Evolutionary conservation across 2,113 vertebrate genomes (phyloP), one percentile per base, ranked within the genome.

Genomic region (Chionomys nivalis): DNA sequence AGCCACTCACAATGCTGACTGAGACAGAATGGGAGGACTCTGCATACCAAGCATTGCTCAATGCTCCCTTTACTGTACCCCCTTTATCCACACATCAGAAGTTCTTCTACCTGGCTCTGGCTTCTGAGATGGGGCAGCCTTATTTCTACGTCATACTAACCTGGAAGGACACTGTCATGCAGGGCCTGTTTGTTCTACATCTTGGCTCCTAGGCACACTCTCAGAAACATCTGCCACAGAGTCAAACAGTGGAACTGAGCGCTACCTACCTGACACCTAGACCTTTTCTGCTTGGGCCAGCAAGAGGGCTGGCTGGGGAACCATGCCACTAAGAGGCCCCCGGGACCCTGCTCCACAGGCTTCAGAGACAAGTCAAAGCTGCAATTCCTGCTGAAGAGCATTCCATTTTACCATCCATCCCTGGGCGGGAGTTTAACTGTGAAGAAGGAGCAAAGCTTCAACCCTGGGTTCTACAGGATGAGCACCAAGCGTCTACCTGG

Each of bases 91-190:
- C 0, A 0, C 0, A 23, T 39, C 2, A 5, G 8, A 13, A 72
- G 14, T 16, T n/a, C 7, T 36, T n/a, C 21, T 13, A 8, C 49
- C 78, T 19, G 52, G 14, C 21, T 10, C 21, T 5, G 49, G 82
- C 0, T 0, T 28, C 17, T 7, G 5, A 58, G 75, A 16, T 68
- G 21, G 26, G 6, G 1, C 2, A 26, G 77, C 58, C n/a, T 63
- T 0, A 1, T 9, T 2, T 28, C 16, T 0, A 5, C 0, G 2
- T 0, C 23, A 9, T 17, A 24, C 23, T 1, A 0, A 12, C 14
- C 1, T 21, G 36, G 21, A 24, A 44, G 5, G 21, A 1, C 4
- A 16, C 33, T 0, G 42, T 44, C 19, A 13, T 1, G 8, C 10
- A 1, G 49, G 61, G 23, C 47, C 89, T 42, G 2, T 1, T 16